A percentile compares a stretch with the other conserved stretches of the same genome.
These are phyloP conservation scores for Eristalis pertinax DNA, from an alignment of 2,888 invertebrate species.

Conservation along the genomic window DNA sequence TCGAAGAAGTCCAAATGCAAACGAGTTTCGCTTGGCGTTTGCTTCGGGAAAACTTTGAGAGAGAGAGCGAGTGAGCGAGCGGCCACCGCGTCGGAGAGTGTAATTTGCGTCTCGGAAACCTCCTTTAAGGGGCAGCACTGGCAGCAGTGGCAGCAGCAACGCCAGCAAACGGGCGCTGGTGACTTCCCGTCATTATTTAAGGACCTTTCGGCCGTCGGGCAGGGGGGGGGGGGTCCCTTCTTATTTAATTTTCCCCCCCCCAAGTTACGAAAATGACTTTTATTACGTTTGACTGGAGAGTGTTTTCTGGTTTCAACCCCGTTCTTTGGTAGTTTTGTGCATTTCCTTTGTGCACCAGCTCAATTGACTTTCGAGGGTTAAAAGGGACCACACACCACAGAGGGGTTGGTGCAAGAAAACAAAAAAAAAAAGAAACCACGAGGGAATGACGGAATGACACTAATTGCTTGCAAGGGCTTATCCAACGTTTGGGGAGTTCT, in stretches of 20 bases:
- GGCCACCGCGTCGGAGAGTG: conserved; percentile 26
- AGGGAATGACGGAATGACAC: conserved; percentile 33
- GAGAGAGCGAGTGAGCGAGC: neutral
- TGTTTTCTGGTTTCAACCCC: conserved; percentile 24
- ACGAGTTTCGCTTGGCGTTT: neutral
- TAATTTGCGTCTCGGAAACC: conserved; percentile 63
- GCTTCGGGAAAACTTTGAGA: neutral
- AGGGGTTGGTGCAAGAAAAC: neutral
- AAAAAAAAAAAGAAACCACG: neutral
- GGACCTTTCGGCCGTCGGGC: conserved; percentile 60
- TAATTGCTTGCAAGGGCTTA: conserved; percentile 67
- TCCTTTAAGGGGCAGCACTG: conserved; percentile 32
- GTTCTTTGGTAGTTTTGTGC: neutral
- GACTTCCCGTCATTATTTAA: conserved; percentile 49
- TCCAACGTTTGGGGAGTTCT: conserved; percentile 26
- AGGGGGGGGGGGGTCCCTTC: neutral
- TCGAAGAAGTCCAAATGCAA: conserved; percentile 30
- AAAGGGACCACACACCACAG: neutral
- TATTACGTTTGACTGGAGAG: conserved; percentile 55
- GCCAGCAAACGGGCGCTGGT: conserved; percentile 5
- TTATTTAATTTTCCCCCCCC: conserved; percentile 65
- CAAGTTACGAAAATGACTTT: conserved; percentile 66
- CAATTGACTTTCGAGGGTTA: conserved; percentile 24
- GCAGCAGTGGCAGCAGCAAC: neutral
- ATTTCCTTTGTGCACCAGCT: conserved; percentile 15